Percentiles rank a stretch among this genome's conserved stretches.
phyloP scores from a whole-genome alignment of 2,888 invertebrate genomes.

The Caradrina kadenii region DNA sequence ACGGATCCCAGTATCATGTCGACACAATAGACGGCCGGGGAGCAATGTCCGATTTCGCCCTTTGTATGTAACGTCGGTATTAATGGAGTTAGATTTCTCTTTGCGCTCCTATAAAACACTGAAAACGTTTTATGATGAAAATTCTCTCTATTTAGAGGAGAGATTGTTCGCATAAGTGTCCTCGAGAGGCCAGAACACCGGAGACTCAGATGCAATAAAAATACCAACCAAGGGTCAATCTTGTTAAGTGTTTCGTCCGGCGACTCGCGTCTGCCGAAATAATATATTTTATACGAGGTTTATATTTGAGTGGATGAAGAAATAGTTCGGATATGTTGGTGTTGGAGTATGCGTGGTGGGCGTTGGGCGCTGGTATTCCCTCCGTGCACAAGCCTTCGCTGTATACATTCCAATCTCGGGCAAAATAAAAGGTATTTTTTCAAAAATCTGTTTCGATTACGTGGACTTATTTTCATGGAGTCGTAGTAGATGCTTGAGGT shows the following conservation, averaged over 20 bases:
- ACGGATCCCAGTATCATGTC: constrained; percentile 35
- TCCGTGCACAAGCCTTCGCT: constrained; percentile 41
- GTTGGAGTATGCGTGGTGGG: constrained; percentile 35
- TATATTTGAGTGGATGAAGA: constrained; percentile 77
- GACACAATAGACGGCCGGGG: constrained; percentile 54
- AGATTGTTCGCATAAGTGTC: constrained; percentile 71
- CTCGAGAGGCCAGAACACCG: constrained; percentile 72
- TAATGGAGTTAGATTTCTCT: constrained; percentile 63
- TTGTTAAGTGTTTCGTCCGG: constrained; percentile 85
- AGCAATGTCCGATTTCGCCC: constrained; percentile 60
- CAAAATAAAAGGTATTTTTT: constrained; percentile 55
- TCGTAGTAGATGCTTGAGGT: constrained; percentile 8
- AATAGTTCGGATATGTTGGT: constrained; percentile 76
- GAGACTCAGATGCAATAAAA: constrained; percentile 81
- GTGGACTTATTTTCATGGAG: constrained; percentile 36
- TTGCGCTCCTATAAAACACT: constrained; percentile 62
- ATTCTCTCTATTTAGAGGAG: constrained; percentile 65
- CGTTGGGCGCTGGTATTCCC: constrained; percentile 54
- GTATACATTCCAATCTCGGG: constrained; percentile 60
- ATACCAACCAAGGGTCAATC: constrained; percentile 85
- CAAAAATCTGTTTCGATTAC: constrained; percentile 55
- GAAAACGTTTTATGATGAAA: constrained; percentile 69
- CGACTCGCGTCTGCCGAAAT: constrained; percentile 74
- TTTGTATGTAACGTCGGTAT: constrained; percentile 56
- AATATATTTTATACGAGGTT: constrained; percentile 81